phyloP scores from a whole-genome alignment of 2,888 invertebrate genomes.

The Ceriagrion tenellum region DNA sequence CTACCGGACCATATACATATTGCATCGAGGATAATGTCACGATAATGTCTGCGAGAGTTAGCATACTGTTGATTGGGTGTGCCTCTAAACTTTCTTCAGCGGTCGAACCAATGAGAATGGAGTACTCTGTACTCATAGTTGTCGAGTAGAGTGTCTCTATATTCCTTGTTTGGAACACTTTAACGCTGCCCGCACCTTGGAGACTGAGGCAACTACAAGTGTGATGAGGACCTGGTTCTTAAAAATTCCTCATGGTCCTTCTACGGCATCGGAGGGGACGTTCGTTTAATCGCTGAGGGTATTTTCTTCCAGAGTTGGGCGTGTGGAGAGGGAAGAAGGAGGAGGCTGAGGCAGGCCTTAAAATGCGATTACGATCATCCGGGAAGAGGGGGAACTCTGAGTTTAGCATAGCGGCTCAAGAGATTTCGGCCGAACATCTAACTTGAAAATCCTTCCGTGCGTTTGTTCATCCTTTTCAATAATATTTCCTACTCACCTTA shows the following conservation, averaged over 20 bases:
- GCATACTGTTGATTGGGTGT: no score
- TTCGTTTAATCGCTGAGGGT: neutral
- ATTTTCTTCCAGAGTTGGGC: neutral
- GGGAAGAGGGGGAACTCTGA: no score
- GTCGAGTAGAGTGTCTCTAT: no score
- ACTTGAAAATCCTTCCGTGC: neutral
- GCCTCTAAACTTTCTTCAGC: no score
- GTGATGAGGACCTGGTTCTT: neutral
- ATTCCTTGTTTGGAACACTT: no score
- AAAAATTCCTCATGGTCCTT: neutral
- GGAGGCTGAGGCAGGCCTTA: neutral
- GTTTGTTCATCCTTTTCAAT: neutral
- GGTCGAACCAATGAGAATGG: no score
- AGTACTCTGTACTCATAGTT: no score
- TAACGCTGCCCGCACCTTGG: no score
- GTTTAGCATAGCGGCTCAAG: neutral
- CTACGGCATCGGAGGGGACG: neutral
- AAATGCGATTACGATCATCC: neutral
- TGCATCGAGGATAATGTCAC: no score
- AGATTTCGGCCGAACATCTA: neutral
- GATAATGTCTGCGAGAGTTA: no score
- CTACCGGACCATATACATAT: no score
- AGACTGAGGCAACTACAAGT: no score
- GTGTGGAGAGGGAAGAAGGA: neutral
- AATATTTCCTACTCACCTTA: neutral